phyloP scores from a whole-genome alignment of 1,140 invertebrate genomes.

The Drosophila virilis region DNA sequence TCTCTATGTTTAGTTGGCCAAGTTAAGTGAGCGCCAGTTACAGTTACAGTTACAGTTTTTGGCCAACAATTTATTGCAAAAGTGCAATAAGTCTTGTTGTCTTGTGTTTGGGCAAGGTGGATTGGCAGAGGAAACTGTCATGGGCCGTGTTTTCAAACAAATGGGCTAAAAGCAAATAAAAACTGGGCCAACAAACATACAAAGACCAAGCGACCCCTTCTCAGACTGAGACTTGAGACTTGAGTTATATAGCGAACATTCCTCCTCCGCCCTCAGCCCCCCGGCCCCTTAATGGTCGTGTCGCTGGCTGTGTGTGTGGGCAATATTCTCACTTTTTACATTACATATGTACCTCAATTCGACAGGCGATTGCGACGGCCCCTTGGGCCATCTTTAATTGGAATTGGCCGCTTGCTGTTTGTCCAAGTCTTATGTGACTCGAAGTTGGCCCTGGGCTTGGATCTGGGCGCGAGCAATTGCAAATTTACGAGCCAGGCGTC shows the following conservation, averaged over 20 bases:
- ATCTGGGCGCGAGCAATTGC: constrained; percentile 63
- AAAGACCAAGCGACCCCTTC: constrained; percentile 37
- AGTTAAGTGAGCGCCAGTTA: constrained; percentile 41
- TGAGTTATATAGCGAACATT: constrained; percentile 4
- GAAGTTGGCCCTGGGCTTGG: background rate
- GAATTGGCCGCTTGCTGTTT: constrained; percentile 51
- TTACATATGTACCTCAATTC: constrained; percentile 74
- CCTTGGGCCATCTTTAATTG: constrained; percentile 81
- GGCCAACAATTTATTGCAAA: constrained; percentile 62
- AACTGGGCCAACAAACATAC: constrained; percentile 57
- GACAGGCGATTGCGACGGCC: constrained; percentile 70
- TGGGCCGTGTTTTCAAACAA: constrained; percentile 63
- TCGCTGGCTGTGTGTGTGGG: constrained; percentile 37
- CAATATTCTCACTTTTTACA: constrained; percentile 62
- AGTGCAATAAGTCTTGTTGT: constrained; percentile 67
- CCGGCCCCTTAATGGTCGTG: constrained; percentile 25
- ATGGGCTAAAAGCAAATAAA: constrained; percentile 76
- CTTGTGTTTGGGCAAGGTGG: background rate
- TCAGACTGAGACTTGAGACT: constrained; percentile 15
- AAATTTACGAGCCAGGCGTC: constrained; percentile 84
- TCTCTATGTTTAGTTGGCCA: constrained; percentile 12
- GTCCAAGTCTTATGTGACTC: constrained; percentile 7
- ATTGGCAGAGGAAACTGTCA: constrained; percentile 61
- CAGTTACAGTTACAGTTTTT: constrained; percentile 43
- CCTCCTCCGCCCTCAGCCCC: background rate